phyloP scores from a whole-genome alignment of 2,797 vertebrate species.

The Adelosebastes latens region DNA sequence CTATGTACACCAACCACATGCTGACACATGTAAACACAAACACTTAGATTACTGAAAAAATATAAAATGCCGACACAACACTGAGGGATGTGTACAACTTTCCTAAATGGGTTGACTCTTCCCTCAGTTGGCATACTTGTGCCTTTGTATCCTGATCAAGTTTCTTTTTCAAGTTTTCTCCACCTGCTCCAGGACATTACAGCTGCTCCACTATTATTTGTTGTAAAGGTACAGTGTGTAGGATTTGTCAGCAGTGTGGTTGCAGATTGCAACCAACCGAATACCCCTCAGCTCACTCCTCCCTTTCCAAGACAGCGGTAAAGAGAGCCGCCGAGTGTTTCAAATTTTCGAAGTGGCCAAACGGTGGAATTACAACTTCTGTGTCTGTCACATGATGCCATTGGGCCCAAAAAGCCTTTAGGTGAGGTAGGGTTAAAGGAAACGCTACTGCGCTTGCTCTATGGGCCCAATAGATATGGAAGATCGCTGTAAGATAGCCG shows the following conservation, averaged over 20 bases:
- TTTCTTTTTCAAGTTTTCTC: not conserved
- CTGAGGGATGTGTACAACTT: slow-evolving; percentile 46
- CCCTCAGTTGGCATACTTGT: slow-evolving; percentile 55
- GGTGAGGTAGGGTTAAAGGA: too few species aligned
- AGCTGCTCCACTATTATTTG: not conserved
- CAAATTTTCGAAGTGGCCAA: too few species aligned
- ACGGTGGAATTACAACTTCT: too few species aligned
- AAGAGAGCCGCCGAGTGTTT: too few species aligned
- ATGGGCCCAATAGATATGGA: too few species aligned
- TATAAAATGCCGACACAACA: slow-evolving; percentile 58
- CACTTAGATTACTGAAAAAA: not conserved
- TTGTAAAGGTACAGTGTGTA: not conserved
- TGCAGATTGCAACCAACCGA: too few species aligned
- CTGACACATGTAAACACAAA: not conserved
- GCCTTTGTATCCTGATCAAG: slow-evolving; percentile 44
- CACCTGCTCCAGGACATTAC: not conserved
- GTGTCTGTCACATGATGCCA: too few species aligned
- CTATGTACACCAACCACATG: not conserved
- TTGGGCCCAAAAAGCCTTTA: too few species aligned
- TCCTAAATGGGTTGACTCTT: slow-evolving; percentile 22
- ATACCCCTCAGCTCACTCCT: too few species aligned
- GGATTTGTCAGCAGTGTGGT: not conserved
- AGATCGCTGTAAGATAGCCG: too few species aligned
- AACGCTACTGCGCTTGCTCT: too few species aligned
- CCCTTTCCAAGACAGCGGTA: too few species aligned